Base-by-base conservation (phyloP, 2,888 invertebrate species). In the Ochropleura leucogaster region DNA sequence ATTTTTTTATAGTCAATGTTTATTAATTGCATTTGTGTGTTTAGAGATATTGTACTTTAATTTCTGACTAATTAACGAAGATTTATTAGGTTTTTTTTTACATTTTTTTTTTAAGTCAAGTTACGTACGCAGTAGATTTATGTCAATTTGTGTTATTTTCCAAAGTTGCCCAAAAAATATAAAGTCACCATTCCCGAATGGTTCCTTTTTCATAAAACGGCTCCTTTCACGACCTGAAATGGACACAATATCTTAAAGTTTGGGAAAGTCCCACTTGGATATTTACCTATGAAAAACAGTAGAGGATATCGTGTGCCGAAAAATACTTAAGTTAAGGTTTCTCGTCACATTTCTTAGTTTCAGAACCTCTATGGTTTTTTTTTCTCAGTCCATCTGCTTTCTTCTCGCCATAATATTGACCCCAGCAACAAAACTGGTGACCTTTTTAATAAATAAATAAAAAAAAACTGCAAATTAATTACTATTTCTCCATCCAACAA, bases 401-500 rank as follows among this genome's bases (percentile, higher is more conserved):
- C 40, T 42, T n/a, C 7, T 7, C 2, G 0, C 0, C 0, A 7
- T 14, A 51, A 16, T 14, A 68, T 20, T 72, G 74, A 68, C 63
- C 51, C 53, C 20, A 62, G 59, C 72, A 68, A 81, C 68, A 62
- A 44, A 69, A 78, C n/a, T n/a, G n/a, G n/a, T n/a, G n/a, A n/a
- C n/a, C n/a, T n/a, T n/a, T n/a, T n/a, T n/a, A n/a, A n/a, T n/a
- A n/a, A n/a, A n/a, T n/a, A n/a, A n/a, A n/a, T n/a, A n/a, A n/a
- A n/a, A n/a, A n/a, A n/a, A n/a, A n/a, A n/a, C 74, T 85, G 77
- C 83, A 80, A 85, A 83, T 87, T 85, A 85, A 86, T 86, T 87
- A 85, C 74, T 75, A 79, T 78, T 77, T 76, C 69, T 67, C 64
- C 6, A 57, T n/a, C 69, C 63, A 70, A 87, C 85, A 87, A 85